phyloP scores from a whole-genome alignment of 2,888 invertebrate genomes.

The Morinoia aosen region DNA sequence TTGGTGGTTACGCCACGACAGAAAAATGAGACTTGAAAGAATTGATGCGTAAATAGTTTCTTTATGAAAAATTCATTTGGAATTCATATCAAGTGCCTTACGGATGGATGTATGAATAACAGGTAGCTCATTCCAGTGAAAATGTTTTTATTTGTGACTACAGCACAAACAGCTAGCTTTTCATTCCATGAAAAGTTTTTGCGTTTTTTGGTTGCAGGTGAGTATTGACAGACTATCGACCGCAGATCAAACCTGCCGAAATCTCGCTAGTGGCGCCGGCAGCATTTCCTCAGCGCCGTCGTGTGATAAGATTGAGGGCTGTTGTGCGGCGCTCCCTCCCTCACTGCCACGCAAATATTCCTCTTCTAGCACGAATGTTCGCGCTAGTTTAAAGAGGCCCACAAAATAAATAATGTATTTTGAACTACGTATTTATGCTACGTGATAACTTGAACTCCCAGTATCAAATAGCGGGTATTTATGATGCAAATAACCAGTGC shows the following conservation, averaged over 20 bases:
- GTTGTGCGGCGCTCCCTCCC: neutral
- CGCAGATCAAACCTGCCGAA: neutral
- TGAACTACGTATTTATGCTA: no score
- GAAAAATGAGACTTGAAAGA: no score
- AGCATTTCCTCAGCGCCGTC: conserved; percentile 31
- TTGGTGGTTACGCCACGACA: no score
- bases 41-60: no score
- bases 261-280: neutral
- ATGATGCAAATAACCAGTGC: no score
- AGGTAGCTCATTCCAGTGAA: neutral
- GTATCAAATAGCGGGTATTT: no score
- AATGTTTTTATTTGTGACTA: neutral
- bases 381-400: neutral
- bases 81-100: no score
- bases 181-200: neutral
- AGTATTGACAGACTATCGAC: conserved; percentile 19
- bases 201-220: neutral
- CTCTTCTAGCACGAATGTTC: neutral
- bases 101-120: neutral
- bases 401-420: no score
- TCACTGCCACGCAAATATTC: neutral
- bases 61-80: neutral
- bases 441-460: no score
- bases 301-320: conserved; percentile 19
- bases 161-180: neutral